Conservation (phyloP, 2,888 invertebrate genomes). For the Plutella xylostella region DNA sequence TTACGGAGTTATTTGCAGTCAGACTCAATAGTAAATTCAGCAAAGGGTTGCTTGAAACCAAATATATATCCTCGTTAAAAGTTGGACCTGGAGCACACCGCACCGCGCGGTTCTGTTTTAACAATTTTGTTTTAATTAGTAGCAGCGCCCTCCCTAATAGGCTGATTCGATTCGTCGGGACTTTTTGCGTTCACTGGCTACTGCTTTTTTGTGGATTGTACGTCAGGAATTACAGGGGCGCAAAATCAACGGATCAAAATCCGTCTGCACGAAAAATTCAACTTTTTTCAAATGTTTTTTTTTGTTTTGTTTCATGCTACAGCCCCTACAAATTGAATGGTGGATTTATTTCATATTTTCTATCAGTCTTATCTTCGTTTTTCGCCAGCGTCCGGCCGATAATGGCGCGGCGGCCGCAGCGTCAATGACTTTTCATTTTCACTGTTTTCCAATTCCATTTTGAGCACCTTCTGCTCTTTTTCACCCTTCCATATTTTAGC, state of each 20-base stretch:
- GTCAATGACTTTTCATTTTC: constrained; percentile 35
- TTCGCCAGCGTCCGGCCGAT: neutral
- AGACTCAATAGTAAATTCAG: constrained; percentile 65
- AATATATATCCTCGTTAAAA: constrained; percentile 68
- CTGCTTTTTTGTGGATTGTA: neutral
- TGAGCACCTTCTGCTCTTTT: neutral
- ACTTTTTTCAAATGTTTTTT: too few species aligned
- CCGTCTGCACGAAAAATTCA: neutral
- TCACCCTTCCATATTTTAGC: constrained; percentile 1
- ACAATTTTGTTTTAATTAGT: constrained; percentile 69
- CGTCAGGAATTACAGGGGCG: neutral
- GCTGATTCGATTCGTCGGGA: constrained; percentile 44
- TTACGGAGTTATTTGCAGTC: constrained; percentile 66
- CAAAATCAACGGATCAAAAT: neutral
- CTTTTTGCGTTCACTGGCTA: constrained; percentile 26
- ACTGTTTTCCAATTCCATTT: constrained; percentile 28
- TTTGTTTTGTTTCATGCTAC: too few species aligned
- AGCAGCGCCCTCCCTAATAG: constrained; percentile 50
- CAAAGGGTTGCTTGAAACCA: constrained; percentile 66
- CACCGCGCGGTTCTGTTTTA: constrained; percentile 47
- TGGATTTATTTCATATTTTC: too few species aligned
- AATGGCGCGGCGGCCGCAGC: constrained; percentile 5
- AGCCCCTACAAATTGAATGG: too few species aligned
- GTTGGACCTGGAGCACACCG: constrained; percentile 50
- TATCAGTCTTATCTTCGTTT: too few species aligned